phyloP scores from a whole-genome alignment of 2,113 vertebrate species.

The Oenanthe oenanthe region DNA sequence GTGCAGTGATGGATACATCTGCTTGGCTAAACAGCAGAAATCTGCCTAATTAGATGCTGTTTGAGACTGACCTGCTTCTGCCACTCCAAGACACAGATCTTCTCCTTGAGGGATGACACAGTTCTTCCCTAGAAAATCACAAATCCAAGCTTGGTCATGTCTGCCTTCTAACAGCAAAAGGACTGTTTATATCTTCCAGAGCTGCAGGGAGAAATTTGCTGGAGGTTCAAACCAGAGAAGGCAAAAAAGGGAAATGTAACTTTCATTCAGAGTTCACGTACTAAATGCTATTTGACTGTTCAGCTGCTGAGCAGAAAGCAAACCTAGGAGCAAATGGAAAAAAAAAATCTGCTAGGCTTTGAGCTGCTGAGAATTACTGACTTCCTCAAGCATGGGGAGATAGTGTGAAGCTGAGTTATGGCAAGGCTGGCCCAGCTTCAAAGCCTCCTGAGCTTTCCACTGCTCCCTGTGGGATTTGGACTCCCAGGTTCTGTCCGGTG shows the following conservation, averaged over 20 bases:
- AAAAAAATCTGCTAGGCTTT: background rate
- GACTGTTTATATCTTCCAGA: conserved; percentile 46
- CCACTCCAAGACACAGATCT: background rate
- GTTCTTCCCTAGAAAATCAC: conserved; percentile 34
- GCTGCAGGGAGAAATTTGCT: conserved; percentile 32
- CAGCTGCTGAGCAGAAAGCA: conserved; percentile 37
- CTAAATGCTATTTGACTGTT: conserved; percentile 17
- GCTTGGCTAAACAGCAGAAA: conserved; percentile 45
- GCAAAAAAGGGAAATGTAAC: background rate
- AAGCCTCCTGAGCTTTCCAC: background rate
- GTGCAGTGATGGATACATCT: conserved; percentile 10
- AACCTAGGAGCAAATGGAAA: background rate
- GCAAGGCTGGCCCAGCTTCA: background rate
- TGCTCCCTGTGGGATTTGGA: background rate
- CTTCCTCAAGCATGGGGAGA: background rate
- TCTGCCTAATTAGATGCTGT: conserved; percentile 35
- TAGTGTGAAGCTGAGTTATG: background rate
- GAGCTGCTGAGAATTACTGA: background rate
- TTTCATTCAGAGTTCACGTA: conserved; percentile 25
- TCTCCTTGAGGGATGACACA: background rate
- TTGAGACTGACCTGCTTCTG: conserved; percentile 44
- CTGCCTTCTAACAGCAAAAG: conserved; percentile 2
- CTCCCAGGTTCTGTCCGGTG: background rate
- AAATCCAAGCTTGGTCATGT: conserved; percentile 33
- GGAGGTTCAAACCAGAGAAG: background rate